Base-by-base conservation (phyloP, 2,888 invertebrate species). In the Melangyna quadrimaculata region DNA sequence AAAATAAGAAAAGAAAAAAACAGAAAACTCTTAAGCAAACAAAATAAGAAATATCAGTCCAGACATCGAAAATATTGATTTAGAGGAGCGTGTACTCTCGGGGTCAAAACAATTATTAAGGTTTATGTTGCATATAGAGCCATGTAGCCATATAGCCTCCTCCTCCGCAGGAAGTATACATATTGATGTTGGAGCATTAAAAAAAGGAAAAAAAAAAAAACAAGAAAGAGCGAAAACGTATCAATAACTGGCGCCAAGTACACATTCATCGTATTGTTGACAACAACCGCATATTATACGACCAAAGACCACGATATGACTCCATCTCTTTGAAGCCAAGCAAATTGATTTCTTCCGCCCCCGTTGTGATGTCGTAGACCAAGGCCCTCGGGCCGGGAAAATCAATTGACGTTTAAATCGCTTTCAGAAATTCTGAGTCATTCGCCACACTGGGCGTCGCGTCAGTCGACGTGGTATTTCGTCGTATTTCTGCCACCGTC, bases 81-180 rank as follows among this genome's bases (percentile, higher is more conserved):
- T 32, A 53, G 35, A 40, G 51, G 32, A 63, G 53, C 69, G 29
- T n/a, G n/a, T 35, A 73, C 37, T 63, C 77, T 71, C 73, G 77
- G 81, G 86, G 86, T 86, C 86, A 86, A 73, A 86, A 81, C 86
- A 73, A 86, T 86, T 86, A 86, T 86, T 81, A 81, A 80, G 77
- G 71, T 86, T 45, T 84, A 51, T 63, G 63, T 27, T 69, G 51
- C 35, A 40, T 40, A 40, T 40, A 40, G n/a, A 24, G 40, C n/a
- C 40, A 61, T 22, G 48, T 65, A 63, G 29, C 69, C n/a, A n/a
- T n/a, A n/a, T n/a, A n/a, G n/a, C n/a, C n/a, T n/a, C n/a, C 86
- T 81, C 86, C 86, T 81, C 86, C 86, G 63, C 80, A 86, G 40
- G 32, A 72, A 40, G n/a, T n/a, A n/a, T n/a, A 14, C 2, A 69